A percentile compares a stretch with the other conserved stretches of the same genome.
Evolutionary conservation across 2,888 invertebrate species (phyloP).

Genomic region (Tinea trinotella): DNA sequence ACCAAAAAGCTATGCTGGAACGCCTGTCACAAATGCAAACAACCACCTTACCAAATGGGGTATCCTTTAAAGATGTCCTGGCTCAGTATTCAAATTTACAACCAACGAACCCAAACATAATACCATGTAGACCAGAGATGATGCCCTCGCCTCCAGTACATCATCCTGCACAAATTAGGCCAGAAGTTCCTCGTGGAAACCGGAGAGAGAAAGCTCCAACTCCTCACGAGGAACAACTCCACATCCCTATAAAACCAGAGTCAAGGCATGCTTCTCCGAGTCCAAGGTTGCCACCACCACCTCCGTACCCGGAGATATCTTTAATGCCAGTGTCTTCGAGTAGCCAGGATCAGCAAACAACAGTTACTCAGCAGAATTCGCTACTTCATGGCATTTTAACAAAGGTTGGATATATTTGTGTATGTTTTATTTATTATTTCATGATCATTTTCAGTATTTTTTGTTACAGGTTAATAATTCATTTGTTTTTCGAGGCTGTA

Average conservation of each 20-base stretch:
- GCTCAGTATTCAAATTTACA: constrained; percentile 80
- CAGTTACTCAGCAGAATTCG: constrained; percentile 70
- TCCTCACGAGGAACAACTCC: constrained; percentile 33
- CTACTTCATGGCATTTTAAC: constrained; percentile 84
- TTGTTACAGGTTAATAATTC: too few relatives aligned
- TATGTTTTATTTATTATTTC: not conserved
- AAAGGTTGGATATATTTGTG: constrained; percentile 55
- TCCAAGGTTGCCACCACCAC: constrained; percentile 72
- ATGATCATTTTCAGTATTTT: not conserved
- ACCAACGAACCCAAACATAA: constrained; percentile 30
- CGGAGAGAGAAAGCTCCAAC: constrained; percentile 17
- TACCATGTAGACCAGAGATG: constrained; percentile 45
- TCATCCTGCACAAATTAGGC: constrained; percentile 37
- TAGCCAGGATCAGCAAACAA: constrained; percentile 37
- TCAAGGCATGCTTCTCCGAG: constrained; percentile 39
- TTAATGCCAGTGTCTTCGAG: constrained; percentile 77
- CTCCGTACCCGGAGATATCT: constrained; percentile 85
- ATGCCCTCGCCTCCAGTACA: constrained; percentile 43
- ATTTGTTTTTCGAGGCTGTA: too few relatives aligned
- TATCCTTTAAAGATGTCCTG: constrained; percentile 80
- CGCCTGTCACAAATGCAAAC: constrained; percentile 64
- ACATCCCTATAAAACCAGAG: constrained; percentile 36
- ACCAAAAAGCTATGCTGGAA: constrained; percentile 62
- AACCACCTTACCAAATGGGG: constrained; percentile 53
- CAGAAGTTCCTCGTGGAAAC: constrained; percentile 29